These are phyloP conservation scores for Gobio gobio DNA, from an alignment of 2,113 vertebrate genomes.

Conservation along the genomic window DNA sequence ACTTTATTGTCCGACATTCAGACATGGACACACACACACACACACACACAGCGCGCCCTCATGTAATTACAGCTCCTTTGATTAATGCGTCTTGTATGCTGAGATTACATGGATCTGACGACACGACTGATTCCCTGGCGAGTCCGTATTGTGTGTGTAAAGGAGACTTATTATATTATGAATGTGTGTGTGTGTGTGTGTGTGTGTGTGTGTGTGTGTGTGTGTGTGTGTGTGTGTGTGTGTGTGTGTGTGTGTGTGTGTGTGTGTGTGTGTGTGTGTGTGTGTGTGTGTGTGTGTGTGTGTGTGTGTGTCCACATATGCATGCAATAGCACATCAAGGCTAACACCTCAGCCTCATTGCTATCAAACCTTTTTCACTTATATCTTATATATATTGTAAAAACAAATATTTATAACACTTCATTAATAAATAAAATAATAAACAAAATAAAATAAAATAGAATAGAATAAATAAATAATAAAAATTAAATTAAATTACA, in stretches of 20 bases:
- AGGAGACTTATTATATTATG: neutral
- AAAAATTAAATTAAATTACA: too few relatives aligned
- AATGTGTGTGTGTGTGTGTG: neutral
- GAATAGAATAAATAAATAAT: neutral
- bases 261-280: neutral
- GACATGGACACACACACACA: conserved; percentile 32
- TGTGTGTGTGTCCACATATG: neutral
- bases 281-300: neutral
- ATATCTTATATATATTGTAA: neutral
- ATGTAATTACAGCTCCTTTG: conserved; percentile 22
- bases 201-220: neutral
- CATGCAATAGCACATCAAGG: neutral
- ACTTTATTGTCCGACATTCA: conserved; percentile 44
- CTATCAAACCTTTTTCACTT: neutral
- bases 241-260: neutral
- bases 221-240: neutral
- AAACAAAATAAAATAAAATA: neutral
- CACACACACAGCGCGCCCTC: neutral
- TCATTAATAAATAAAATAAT: neutral
- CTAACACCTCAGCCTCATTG: neutral
- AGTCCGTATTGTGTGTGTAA: neutral
- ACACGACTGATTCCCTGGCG: neutral
- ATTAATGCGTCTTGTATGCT: conserved; percentile 12
- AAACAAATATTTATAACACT: neutral
- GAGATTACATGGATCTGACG: neutral